These are phyloP conservation scores for Drosophila serrata DNA, from an alignment of 1,140 invertebrate genomes.

Conservation along the genomic window DNA sequence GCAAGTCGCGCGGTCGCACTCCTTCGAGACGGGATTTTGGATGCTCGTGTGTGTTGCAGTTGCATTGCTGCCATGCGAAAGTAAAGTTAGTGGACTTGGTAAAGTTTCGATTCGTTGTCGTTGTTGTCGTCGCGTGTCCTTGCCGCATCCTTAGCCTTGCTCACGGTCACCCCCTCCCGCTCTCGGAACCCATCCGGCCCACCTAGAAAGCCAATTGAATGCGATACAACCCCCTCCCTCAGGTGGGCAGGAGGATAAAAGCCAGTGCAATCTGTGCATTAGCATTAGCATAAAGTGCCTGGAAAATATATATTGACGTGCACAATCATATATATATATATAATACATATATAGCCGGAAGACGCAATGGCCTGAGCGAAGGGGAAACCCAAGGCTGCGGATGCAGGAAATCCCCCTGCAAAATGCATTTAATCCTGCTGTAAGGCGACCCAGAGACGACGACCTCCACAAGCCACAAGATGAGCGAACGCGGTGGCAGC, in stretches of 20 bases:
- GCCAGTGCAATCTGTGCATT: slow-evolving; percentile 49
- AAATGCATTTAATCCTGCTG: slow-evolving; percentile 44
- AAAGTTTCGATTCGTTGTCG: slow-evolving; percentile 48
- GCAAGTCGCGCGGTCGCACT: slow-evolving; percentile 59
- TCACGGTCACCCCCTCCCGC: slow-evolving; percentile 38
- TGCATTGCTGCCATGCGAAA: slow-evolving; percentile 33
- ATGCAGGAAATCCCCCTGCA: slow-evolving; percentile 12
- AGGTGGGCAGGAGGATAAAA: slow-evolving; percentile 27
- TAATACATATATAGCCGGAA: slow-evolving; percentile 34
- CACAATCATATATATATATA: slow-evolving; percentile 14
- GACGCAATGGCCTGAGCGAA: slow-evolving; percentile 34
- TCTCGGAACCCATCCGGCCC: neutral
- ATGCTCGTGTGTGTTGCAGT: slow-evolving; percentile 38
- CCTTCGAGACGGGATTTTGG: slow-evolving; percentile 16
- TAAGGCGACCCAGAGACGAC: slow-evolving; percentile 14
- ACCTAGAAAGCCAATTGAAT: slow-evolving; percentile 37
- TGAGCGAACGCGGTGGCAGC: slow-evolving; percentile 32
- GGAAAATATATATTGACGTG: slow-evolving; percentile 29
- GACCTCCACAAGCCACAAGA: neutral
- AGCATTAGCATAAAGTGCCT: slow-evolving; percentile 53
- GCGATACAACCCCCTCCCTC: slow-evolving; percentile 9
- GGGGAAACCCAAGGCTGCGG: slow-evolving; percentile 25
- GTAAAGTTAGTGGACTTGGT: slow-evolving; percentile 32
- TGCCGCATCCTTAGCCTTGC: slow-evolving; percentile 56
- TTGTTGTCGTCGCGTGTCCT: slow-evolving; percentile 28